phyloP scores from a whole-genome alignment of 2,888 invertebrate genomes.

The Neoitamus cyanurus region DNA sequence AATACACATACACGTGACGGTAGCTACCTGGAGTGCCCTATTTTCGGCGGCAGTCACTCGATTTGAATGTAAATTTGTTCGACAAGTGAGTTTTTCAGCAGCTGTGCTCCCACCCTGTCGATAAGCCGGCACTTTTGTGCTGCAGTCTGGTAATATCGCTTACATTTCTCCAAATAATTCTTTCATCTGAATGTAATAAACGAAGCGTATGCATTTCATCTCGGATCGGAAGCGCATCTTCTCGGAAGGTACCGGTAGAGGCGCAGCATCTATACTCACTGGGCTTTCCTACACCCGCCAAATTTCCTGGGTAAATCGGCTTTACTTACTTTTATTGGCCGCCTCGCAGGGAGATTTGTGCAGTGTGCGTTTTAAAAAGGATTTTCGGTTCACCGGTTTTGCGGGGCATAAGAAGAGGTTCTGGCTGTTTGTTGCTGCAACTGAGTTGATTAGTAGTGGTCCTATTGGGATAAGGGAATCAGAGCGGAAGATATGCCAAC shows the following conservation, averaged over 20 bases:
- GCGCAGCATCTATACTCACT: not conserved
- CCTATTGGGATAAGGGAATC: not conserved
- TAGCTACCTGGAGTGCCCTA: not conserved
- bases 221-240: not conserved
- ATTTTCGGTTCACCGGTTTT: not conserved
- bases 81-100: constrained; percentile 7
- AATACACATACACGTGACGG: not conserved
- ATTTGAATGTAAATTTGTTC: constrained; percentile 17
- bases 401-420: not conserved
- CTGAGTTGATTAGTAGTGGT: not conserved
- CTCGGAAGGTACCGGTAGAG: not conserved
- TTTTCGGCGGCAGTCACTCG: constrained; percentile 16
- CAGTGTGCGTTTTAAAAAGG: not conserved
- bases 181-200: constrained; percentile 16
- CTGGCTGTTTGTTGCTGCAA: not conserved
- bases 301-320: not conserved
- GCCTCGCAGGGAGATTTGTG: not conserved
- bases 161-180: constrained; percentile 16
- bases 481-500: not conserved
- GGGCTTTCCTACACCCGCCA: not conserved
- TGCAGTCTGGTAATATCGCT: not conserved
- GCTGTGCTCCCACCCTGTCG: not conserved
- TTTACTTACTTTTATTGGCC: not conserved
- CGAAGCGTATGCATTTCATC: constrained; percentile 31
- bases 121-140: constrained; percentile 16